Conservation (phyloP, 2,888 invertebrate species). For the Clitarchus hookeri region DNA sequence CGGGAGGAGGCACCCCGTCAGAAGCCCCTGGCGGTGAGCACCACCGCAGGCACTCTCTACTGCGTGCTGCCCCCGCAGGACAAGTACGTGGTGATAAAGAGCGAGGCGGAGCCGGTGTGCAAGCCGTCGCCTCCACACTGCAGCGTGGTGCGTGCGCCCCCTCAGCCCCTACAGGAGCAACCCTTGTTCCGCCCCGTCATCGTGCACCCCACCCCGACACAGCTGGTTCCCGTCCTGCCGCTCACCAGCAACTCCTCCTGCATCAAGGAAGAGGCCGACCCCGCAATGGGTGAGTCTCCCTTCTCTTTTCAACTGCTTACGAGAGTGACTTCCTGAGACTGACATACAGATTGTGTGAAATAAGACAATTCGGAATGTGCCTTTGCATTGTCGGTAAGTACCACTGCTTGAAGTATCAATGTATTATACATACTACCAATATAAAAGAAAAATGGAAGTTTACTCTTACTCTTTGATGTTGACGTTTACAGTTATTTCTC, state of each 20-base stretch:
- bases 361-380: too few relatives aligned
- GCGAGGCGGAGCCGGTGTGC: conserved; percentile 52
- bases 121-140: not conserved
- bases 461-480: too few relatives aligned
- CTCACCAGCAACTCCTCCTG: conserved; percentile 42
- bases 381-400: too few relatives aligned
- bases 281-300: too few relatives aligned
- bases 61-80: conserved; percentile 57
- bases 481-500: too few relatives aligned
- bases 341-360: too few relatives aligned
- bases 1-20: conserved; percentile 32
- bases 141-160: conserved; percentile 20
- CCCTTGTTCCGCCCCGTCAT: conserved; percentile 67
- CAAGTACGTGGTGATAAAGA: conserved; percentile 69
- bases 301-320: too few relatives aligned
- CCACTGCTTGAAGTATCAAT: too few relatives aligned
- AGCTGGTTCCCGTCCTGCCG: conserved; percentile 75
- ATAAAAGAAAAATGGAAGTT: too few relatives aligned
- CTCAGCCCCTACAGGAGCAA: conserved; percentile 25
- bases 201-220: conserved; percentile 80
- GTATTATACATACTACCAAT: too few relatives aligned
- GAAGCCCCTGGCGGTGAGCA: conserved; percentile 25
- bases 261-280: too few relatives aligned
- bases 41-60: conserved; percentile 35
- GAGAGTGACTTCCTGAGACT: too few relatives aligned